phyloP scores from a whole-genome alignment of 2,113 vertebrate species.

The Chloropsis hardwickii region DNA sequence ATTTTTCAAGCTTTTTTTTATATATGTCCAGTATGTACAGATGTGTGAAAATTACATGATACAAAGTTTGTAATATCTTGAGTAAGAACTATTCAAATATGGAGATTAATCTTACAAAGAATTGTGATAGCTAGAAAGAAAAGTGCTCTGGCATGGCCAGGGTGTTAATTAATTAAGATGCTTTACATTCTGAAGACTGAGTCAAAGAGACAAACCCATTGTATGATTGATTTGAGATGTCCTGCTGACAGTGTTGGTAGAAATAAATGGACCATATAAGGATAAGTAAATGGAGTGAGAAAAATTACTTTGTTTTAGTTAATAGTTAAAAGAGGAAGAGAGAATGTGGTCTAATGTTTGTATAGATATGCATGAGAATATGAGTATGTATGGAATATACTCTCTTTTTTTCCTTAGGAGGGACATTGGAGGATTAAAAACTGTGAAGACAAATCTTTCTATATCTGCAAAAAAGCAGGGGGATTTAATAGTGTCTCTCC shows the following conservation, averaged over 20 bases:
- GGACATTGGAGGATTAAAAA: slow-evolving; percentile 82
- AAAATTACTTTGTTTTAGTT: neutral
- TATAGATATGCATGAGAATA: neutral
- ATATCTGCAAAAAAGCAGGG: slow-evolving; percentile 81
- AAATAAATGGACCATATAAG: neutral
- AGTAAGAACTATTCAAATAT: neutral
- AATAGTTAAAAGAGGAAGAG: neutral
- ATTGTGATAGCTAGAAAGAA: neutral
- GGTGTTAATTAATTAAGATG: neutral
- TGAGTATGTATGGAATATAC: neutral
- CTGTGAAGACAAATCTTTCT: slow-evolving; percentile 78
- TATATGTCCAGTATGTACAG: neutral
- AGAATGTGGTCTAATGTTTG: neutral
- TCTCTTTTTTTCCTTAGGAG: slow-evolving; percentile 65
- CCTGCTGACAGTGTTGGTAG: neutral
- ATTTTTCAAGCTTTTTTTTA: neutral
- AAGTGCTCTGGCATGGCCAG: neutral
- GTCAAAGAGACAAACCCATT: neutral
- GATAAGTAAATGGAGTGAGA: neutral
- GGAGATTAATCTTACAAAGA: neutral
- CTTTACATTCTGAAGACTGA: neutral
- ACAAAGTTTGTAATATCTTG: neutral
- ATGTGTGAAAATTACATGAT: neutral
- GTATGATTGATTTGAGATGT: neutral
- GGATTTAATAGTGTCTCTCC: slow-evolving; percentile 24